Percentiles rank a stretch among this genome's conserved stretches.
Evolutionary conservation across 2,797 vertebrate species (phyloP).

Genomic region (Oreochromis grahami): DNA sequence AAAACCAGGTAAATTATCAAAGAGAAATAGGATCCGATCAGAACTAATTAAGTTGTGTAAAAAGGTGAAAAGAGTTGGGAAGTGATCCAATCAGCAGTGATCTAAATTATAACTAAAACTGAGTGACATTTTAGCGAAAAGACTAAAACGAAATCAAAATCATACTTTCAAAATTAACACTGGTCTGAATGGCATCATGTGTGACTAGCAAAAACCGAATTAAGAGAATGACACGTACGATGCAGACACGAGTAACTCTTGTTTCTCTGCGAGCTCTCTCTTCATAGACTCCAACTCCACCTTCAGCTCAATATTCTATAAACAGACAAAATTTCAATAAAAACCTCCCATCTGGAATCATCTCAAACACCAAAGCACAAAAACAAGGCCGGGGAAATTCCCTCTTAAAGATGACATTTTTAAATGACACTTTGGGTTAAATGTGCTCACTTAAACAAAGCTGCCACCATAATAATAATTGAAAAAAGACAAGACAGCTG

Average conservation of each 20-base stretch:
- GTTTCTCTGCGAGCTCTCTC: constrained; percentile 89
- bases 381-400: background rate
- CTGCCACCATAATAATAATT: background rate
- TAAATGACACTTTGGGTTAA: background rate
- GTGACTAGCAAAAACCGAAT: background rate
- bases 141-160: background rate
- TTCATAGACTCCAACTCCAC: constrained; percentile 97
- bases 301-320: constrained; percentile 95
- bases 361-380: background rate
- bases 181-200: background rate
- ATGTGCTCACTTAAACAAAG: constrained; percentile 5
- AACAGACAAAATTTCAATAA: constrained; percentile 8
- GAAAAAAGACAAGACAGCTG: background rate
- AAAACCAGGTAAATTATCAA: background rate
- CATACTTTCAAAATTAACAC: background rate
- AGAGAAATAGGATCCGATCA: background rate
- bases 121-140: background rate
- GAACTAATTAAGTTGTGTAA: background rate
- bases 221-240: constrained; percentile 81
- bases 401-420: constrained; percentile 5
- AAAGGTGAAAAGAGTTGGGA: background rate
- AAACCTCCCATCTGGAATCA: background rate
- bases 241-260: constrained; percentile 90
- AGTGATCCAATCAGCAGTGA: background rate
- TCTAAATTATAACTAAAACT: background rate